Evolutionary conservation across 1,140 invertebrate genomes (phyloP).

Genomic region (Zaprionus camerounensis): DNA sequence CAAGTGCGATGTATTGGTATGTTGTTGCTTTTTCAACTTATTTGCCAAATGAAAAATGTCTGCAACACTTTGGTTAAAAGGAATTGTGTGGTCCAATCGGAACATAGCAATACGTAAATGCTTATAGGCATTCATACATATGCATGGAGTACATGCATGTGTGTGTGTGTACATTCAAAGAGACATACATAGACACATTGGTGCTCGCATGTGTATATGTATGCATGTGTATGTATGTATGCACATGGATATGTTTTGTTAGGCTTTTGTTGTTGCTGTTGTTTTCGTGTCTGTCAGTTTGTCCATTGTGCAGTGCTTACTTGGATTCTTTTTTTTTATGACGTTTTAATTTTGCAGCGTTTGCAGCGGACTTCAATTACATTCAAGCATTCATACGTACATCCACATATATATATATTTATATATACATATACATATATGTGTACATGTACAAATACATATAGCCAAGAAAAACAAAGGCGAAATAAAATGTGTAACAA

Average conservation of each 20-base stretch:
- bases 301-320: slow-evolving; percentile 35
- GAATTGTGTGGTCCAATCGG: slow-evolving; percentile 40
- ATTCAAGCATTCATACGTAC: slow-evolving; percentile 14
- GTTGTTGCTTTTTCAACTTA: slow-evolving; percentile 12
- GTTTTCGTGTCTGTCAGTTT: slow-evolving; percentile 31
- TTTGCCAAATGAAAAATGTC: slow-evolving; percentile 13
- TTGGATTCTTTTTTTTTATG: slow-evolving; percentile 38
- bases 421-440: too few relatives aligned
- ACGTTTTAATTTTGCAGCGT: slow-evolving; percentile 46
- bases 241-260: slow-evolving; percentile 44
- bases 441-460: slow-evolving; percentile 2
- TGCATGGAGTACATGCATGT: slow-evolving; percentile 7
- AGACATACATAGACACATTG: neutral
- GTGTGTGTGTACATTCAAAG: slow-evolving; percentile 6
- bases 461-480: slow-evolving; percentile 29
- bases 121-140: slow-evolving; percentile 13
- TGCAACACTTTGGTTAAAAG: slow-evolving; percentile 22
- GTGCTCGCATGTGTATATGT: neutral
- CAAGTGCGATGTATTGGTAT: slow-evolving; percentile 24
- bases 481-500: slow-evolving; percentile 17
- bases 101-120: slow-evolving; percentile 30
- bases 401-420: slow-evolving; percentile 4
- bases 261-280: slow-evolving; percentile 31
- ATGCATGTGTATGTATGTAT: neutral
- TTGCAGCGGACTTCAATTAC: slow-evolving; percentile 41